Evolutionary conservation across 1,140 invertebrate genomes (phyloP), one percentile per base, ranked within the genome.

Genomic region (Conus betulinus): DNA sequence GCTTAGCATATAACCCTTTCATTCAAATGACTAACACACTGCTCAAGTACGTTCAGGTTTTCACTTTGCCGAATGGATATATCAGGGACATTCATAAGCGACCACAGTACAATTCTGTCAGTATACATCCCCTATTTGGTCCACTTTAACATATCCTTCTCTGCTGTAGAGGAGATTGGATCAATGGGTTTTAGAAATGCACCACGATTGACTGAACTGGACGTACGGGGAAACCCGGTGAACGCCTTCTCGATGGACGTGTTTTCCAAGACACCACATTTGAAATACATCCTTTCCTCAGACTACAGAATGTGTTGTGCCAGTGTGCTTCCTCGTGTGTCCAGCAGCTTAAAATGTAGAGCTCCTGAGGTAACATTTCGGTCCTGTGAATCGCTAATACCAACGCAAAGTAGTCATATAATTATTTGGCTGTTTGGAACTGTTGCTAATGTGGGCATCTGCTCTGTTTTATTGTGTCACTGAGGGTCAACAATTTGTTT

Each of bases 351-450:
- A 51, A 90, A 90, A 20, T 93, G 91, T 85, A 79, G 88, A 11
- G 90, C 92, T 55, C 79, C 79, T 25, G 15, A 51, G 13, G 87
- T 92, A 25, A 90, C 88, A 84, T 91, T 93, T 57, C 92, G 90
- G 15, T 92, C 90, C 0, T 93, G 92, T 88, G 55, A 39, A 39
- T 39, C 39, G 39, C 39, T 55, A n/a, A 90, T 92, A 82, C 86
- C 92, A 25, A 88, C 92, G 86, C 74, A 87, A 23, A 90, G 85
- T 20, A 86, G 90, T 39, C 25, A 91, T 23, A 76, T 92, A 5
- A 79, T 39, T 39, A 91, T 17, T 27, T 85, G 39, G 13, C 89
- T 89, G 76, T 57, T 93, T 15, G 93, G 93, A 92, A 83, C 92
- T 17, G 88, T 93, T n/a, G 92, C 89, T 57, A 11, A 89, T 17